These are phyloP conservation scores for Syngnathus acus DNA, from an alignment of 2,797 vertebrate genomes.

Conservation along the genomic window DNA sequence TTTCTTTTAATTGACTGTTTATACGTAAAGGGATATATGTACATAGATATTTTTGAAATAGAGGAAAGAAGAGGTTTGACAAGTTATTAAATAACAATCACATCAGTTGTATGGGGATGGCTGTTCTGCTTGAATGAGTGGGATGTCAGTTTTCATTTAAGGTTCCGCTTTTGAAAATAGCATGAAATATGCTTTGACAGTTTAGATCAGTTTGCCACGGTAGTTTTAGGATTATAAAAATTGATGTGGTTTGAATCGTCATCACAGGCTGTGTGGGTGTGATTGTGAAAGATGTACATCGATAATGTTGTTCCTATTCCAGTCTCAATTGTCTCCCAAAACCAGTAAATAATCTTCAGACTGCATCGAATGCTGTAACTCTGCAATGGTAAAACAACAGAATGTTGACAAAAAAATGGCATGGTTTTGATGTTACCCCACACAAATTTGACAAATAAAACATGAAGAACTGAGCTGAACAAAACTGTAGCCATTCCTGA, in stretches of 20 bases:
- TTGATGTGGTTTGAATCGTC: not conserved
- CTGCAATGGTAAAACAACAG: not conserved
- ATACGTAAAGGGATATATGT: too few species aligned
- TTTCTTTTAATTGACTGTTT: too few species aligned
- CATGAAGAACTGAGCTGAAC: too few species aligned
- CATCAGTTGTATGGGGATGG: not conserved
- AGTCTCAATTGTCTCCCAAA: not conserved
- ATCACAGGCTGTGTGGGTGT: not conserved
- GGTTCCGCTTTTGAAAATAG: not conserved
- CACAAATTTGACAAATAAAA: not conserved
- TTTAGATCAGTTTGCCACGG: not conserved
- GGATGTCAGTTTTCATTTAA: conserved; percentile 3
- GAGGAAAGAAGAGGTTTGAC: not conserved
- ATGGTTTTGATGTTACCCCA: not conserved
- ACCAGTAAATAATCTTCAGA: not conserved
- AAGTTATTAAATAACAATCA: conserved; percentile 1
- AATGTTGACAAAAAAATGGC: not conserved
- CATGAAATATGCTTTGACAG: conserved; percentile 1
- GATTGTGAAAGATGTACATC: not conserved
- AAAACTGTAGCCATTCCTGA: too few species aligned
- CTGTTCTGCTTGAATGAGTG: conserved; percentile 1
- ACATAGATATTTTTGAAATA: not conserved
- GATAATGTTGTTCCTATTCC: not conserved
- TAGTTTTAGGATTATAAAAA: not conserved
- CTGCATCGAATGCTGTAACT: not conserved